Percentiles rank a stretch among this genome's conserved stretches.
Conservation (phyloP, 2,888 invertebrate species). For the Norana najaformis region DNA sequence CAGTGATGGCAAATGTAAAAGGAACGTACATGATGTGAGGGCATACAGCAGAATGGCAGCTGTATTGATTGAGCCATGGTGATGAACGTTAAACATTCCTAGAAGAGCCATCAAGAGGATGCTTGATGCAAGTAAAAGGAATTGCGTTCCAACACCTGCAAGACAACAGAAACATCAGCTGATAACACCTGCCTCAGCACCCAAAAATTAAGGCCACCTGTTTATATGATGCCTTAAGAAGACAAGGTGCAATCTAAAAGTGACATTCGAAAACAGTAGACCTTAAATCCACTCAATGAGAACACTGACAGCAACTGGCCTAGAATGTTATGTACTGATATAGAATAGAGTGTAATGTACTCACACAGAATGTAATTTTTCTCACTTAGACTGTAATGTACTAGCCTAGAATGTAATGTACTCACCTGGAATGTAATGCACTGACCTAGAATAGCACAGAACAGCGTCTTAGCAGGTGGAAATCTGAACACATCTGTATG, state of each 20-base stretch:
- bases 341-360: not conserved
- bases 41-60: constrained; percentile 65
- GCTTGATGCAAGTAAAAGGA: constrained; percentile 64
- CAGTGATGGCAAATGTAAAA: not conserved
- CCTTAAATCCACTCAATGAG: too few species aligned
- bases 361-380: constrained; percentile 65
- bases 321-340: not conserved
- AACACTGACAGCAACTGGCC: not conserved
- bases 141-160: constrained; percentile 65
- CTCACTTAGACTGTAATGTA: too few species aligned
- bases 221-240: not conserved
- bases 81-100: constrained; percentile 65
- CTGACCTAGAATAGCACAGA: constrained; percentile 65
- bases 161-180: constrained; percentile 29
- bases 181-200: too few species aligned
- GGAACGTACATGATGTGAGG: constrained; percentile 63
- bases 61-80: constrained; percentile 65
- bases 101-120: constrained; percentile 64
- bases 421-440: not conserved
- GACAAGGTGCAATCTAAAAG: not conserved
- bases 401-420: not conserved
- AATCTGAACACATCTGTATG: constrained; percentile 66
- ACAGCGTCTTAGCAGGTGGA: constrained; percentile 63
- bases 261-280: not conserved
- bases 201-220: not conserved